Conservation (phyloP, 2,888 invertebrate species). For the Orthonevra nobilis region DNA sequence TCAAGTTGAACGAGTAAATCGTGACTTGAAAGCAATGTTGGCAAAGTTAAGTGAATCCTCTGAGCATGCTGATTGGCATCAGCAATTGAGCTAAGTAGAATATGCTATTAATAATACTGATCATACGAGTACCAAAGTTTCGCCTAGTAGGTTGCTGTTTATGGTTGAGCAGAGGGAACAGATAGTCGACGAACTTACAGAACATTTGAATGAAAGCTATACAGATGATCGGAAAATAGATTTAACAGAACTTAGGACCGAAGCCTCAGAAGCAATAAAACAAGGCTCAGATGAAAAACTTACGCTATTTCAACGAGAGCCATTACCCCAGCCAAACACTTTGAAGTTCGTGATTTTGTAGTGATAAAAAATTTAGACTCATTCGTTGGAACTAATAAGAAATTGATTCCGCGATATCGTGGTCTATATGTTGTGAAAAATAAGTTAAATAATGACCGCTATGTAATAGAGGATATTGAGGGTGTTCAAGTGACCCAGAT, state of each 20-base stretch:
- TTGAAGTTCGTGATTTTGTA: background rate
- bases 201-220: constrained; percentile 3
- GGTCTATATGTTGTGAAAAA: constrained; percentile 1
- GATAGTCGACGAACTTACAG: background rate
- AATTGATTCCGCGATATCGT: constrained; percentile 9
- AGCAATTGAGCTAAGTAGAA: background rate
- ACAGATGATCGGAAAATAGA: background rate
- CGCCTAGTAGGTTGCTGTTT: constrained; percentile 1
- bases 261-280: background rate
- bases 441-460: constrained; percentile 8
- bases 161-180: constrained; percentile 1
- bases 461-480: constrained; percentile 6
- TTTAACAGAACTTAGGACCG: background rate
- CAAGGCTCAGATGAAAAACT: constrained; percentile 2
- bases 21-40: constrained; percentile 16
- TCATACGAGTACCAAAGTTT: constrained; percentile 2
- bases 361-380: constrained; percentile 7
- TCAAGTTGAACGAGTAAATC: constrained; percentile 32
- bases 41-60: background rate
- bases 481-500: constrained; percentile 11
- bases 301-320: constrained; percentile 7
- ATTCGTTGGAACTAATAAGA: constrained; percentile 14
- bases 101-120: constrained; percentile 12
- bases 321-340: background rate
- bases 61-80: background rate